Conservation (phyloP, 2,797 vertebrate genomes). For the Stomatorhinus walkeri region DNA sequence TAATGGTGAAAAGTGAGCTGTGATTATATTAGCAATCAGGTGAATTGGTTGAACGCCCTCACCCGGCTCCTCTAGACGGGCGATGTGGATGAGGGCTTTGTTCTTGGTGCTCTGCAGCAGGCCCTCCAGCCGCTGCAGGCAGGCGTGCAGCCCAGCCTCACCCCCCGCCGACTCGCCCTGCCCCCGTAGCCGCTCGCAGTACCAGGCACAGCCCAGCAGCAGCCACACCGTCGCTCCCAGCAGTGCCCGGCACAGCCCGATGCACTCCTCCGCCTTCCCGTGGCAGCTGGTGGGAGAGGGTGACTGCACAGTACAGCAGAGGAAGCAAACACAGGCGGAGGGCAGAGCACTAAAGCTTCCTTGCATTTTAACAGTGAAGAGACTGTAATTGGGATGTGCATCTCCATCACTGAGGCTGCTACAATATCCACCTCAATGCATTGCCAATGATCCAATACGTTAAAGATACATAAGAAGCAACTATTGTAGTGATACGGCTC, state of each 20-base stretch:
- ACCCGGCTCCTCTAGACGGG: slow-evolving; percentile 88
- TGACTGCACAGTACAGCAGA: neutral
- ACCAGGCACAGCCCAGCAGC: slow-evolving; percentile 80
- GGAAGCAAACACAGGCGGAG: neutral
- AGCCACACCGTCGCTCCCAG: slow-evolving; percentile 82
- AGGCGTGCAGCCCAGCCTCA: slow-evolving; percentile 76
- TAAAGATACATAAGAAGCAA: neutral
- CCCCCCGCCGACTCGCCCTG: slow-evolving; percentile 50
- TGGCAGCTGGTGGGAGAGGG: slow-evolving; percentile 69
- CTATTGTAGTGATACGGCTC: neutral
- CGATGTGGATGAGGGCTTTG: slow-evolving; percentile 87
- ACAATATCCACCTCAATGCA: neutral
- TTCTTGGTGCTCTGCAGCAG: slow-evolving; percentile 82
- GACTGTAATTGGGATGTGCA: neutral
- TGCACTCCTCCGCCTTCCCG: slow-evolving; percentile 92
- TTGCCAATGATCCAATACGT: neutral
- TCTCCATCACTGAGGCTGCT: neutral
- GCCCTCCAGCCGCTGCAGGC: slow-evolving; percentile 73
- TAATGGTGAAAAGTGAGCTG: neutral
- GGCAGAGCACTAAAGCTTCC: neutral
- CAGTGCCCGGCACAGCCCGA: slow-evolving; percentile 84
- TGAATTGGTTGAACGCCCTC: neutral
- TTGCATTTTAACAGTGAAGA: neutral
- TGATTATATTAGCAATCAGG: neutral
- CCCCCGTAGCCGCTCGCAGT: slow-evolving; percentile 76